Evolutionary conservation across 1,140 invertebrate species (phyloP).

Genomic region (Rhagoletis zephyria): DNA sequence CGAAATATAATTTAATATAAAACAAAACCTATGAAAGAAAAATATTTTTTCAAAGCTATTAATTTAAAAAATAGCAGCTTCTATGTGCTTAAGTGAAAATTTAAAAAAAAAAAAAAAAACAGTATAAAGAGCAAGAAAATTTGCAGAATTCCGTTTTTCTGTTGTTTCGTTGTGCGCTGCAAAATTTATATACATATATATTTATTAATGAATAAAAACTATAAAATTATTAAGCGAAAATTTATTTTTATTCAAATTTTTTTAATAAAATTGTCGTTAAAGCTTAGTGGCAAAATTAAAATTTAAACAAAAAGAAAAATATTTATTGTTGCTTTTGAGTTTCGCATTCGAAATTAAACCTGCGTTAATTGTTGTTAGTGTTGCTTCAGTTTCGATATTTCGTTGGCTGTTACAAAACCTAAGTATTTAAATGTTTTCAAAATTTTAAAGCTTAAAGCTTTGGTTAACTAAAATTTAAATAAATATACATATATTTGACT

Average conservation of each 20-base stretch:
- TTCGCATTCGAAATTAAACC: not conserved
- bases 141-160: slow-evolving; percentile 34
- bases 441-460: not conserved
- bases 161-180: not conserved
- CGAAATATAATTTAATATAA: slow-evolving; percentile 14
- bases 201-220: not conserved
- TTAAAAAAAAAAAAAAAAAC: not conserved
- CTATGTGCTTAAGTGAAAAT: not conserved
- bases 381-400: slow-evolving; percentile 30
- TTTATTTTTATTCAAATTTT: not conserved
- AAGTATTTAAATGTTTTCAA: not conserved
- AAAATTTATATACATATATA: not conserved
- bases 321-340: slow-evolving; percentile 33
- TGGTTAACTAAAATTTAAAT: too few relatives aligned
- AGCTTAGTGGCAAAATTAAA: not conserved
- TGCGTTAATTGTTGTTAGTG: slow-evolving; percentile 20
- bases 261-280: not conserved
- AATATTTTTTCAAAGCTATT: slow-evolving; percentile 5
- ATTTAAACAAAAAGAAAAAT: not conserved
- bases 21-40: not conserved
- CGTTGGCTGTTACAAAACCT: not conserved
- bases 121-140: slow-evolving; percentile 44
- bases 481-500: too few relatives aligned
- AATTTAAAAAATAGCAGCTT: slow-evolving; percentile 44
- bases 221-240: slow-evolving; percentile 3